Base-by-base conservation (phyloP, 2,888 invertebrate species). In the Seladonia tumulorum region DNA sequence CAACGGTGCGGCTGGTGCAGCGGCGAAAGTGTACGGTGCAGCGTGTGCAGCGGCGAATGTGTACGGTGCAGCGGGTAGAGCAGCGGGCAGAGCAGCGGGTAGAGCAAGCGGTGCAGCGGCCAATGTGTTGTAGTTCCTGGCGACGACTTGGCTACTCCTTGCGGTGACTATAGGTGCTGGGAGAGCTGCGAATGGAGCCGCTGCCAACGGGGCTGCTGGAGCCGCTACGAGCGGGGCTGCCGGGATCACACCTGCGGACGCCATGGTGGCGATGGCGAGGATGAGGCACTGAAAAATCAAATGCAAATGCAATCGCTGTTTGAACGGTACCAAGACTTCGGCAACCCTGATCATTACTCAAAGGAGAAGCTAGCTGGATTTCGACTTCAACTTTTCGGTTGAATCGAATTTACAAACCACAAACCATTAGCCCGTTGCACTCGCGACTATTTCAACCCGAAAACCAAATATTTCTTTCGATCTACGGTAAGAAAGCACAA, bases 141-240 rank as follows among this genome's bases (percentile, higher is more conserved):
- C 95, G 90, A 97, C 94, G 83, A 96, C 96, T 94, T 97, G 97
- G 18, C 96, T 96, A 94, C 97, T 97, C 91, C 96, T 96, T 0
- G 97, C 96, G 0, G 97, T 97, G n/a, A 97, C 96, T 88, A 96
- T 95, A 12, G 96, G 96, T 0, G 96, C 96, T 7, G 94, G 93
- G 8, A 93, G 76, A 5, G 92, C 92, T 3, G 90, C 91, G 0
- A 87, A 73, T 5, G 91, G 92, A 90, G 16, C 25, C 22, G 72
- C 72, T 29, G 92, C 86, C 63, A 0, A 8, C 22, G 49, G 92
- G 91, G 16, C 25, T 22, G 72, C 72, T 18, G 92, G 92, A 14
- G 93, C 91, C 0, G 91, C 91, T 5, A 92, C 70, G 14, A 92
- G 53, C 4, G 94, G 93, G 2, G 94, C 94, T 1, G 91, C 92